Base-by-base conservation (phyloP, 2,888 invertebrate genomes). In the Koerneria pararmatus region DNA sequence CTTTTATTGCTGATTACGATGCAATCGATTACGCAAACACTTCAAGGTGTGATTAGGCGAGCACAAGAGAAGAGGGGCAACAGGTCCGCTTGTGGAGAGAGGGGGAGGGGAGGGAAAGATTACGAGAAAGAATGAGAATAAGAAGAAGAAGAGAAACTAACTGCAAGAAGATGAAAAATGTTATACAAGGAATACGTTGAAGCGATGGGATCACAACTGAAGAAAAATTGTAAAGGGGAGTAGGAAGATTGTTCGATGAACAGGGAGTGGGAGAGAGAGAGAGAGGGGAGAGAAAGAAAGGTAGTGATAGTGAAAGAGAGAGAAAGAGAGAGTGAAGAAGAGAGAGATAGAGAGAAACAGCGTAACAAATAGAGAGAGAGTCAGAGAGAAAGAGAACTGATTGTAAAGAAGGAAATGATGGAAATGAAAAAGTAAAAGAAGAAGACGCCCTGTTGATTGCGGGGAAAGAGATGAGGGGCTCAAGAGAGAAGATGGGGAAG, bases 11-110 rank as follows among this genome's bases (percentile, higher is more conserved):
- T n/a, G n/a, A n/a, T 63, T 63, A 63, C 63, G 63, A 63, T 63
- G 63, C 54, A 63, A 63, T 63, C 63, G 63, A 63, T 63, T 63
- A 32, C 31, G 54, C 63, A 63, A 63, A 63, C 63, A 63, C 51
- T 51, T 51, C 22, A n/a, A 51, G 24, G 53, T 61, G 61, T 61
- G 61, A 61, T 61, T 61, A 61, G 61, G 34, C 29, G 49, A 19
- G 53, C 15, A n/a, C 8, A n/a, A 51, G 57, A 64, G 35, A 22
- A 51, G n/a, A 37, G 29, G 51, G 46, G 4, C 31, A 46, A 27
- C n/a, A 49, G 49, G 8, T 22, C 15, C 22, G 22, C 53, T 51
- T 51, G 24, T 34, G 51, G 37, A 48, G 60, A 49, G 51, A 32
- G 27, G 8, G n/a, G 24, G 34, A 15, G 27, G 51, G 22, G 29